Base-by-base conservation (phyloP, 1,140 invertebrate genomes). In the Drosophila lacertosa region DNA sequence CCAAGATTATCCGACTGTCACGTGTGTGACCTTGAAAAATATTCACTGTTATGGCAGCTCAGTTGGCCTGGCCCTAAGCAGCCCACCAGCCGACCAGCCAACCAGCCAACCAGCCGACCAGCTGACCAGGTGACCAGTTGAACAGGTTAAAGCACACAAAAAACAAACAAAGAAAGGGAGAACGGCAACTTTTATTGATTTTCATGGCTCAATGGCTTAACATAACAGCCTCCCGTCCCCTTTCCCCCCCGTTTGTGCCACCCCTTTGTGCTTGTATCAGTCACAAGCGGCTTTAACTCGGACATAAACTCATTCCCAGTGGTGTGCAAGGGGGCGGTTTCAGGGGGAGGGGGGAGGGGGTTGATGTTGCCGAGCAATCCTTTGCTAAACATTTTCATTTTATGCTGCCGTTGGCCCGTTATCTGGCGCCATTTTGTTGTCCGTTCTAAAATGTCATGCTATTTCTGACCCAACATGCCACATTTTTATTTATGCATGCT, bases 381-480 rank as follows among this genome's bases (percentile, higher is more conserved):
- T 77, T 84, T 70, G 73, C 73, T 77, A 74, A 86, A 74, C 69
- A 84, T 81, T 86, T 82, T 77, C 69, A 70, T 84, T 86, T 80
- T 86, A 74, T 74, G 59, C 57, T 58, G 53, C 39, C 57, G 50
- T 48, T 69, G 51, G 24, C 37, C 39, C 32, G 69, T 67, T 81
- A 74, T 86, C 81, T 80, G 74, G 48, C 77, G 77, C 69, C 81
- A 86, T 86, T 84, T 84, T 81, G 81, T 70, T 67, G 59, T 59
- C 54, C 51, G 77, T 64, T 72, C 57, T 53, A 86, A 70, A 86
- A 74, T 77, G 81, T 86, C 81, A 84, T 77, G 81, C 81, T 84
- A 84, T 84, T 84, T 86, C 77, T 80, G 81, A 86, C 81, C 81
- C 81, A 86, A 81, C 77, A 86, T 86, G 81, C 77, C 81, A 81